Evolutionary conservation across 1,140 invertebrate genomes (phyloP).

Genomic region (Calycopis cecrops): DNA sequence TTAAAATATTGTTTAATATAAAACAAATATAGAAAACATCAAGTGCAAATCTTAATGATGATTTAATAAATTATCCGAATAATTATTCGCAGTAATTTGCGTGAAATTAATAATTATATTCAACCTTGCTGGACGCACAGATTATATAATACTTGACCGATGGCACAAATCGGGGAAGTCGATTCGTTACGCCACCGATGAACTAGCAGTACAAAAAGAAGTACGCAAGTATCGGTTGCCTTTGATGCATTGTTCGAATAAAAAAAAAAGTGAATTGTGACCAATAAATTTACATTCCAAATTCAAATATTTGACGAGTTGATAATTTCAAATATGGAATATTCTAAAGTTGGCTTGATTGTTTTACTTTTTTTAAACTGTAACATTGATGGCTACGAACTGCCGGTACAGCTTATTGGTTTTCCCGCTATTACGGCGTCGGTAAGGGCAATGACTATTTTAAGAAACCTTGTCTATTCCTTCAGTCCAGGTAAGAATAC

Average conservation of each 20-base stretch:
- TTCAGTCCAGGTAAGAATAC: constrained; percentile 83
- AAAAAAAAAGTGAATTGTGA: constrained; percentile 2
- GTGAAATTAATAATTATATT: no score
- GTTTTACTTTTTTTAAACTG: constrained; percentile 33
- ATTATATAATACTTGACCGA: neutral
- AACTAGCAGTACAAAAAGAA: constrained; percentile 1
- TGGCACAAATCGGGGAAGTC: constrained; percentile 1
- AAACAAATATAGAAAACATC: no score
- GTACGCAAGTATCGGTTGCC: neutral
- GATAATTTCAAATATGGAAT: constrained; percentile 15
- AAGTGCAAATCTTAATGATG: no score
- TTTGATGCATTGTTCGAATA: constrained; percentile 1
- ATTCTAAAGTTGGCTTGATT: constrained; percentile 13
- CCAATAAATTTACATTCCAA: neutral
- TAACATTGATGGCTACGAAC: constrained; percentile 70
- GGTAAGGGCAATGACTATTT: constrained; percentile 86
- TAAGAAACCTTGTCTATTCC: constrained; percentile 88
- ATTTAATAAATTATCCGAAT: no score
- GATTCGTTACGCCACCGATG: neutral
- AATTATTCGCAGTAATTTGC: no score
- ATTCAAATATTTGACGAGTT: neutral
- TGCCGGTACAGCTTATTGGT: constrained; percentile 87
- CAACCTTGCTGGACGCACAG: neutral
- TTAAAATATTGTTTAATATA: no score
- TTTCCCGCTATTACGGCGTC: constrained; percentile 88